Percentiles rank a stretch among this genome's conserved stretches.
Evolutionary conservation across 2,797 vertebrate genomes (phyloP).

Genomic region (Rhynchonycteris naso): DNA sequence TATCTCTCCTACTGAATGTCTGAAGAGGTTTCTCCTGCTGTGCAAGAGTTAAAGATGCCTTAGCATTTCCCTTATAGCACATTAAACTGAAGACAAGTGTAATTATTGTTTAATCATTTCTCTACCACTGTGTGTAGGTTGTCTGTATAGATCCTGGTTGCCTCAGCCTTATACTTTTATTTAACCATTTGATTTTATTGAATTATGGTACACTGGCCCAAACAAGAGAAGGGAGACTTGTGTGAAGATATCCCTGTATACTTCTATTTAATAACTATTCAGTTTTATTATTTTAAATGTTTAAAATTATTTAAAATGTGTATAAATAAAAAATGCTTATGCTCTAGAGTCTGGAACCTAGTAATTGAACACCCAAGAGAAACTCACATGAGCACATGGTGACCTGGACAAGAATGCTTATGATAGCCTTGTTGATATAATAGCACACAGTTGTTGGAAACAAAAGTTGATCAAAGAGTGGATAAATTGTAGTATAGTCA

Average conservation of each 20-base stretch:
- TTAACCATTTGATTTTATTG: conserved; percentile 30
- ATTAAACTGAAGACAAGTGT: not conserved
- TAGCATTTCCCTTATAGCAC: not conserved
- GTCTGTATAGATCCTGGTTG: not conserved
- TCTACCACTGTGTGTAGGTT: not conserved
- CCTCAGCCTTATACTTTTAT: not conserved
- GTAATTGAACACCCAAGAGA: not conserved
- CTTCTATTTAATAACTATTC: conserved; percentile 13
- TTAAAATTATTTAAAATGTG: not conserved
- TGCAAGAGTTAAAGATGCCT: not conserved
- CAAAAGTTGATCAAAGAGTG: not conserved
- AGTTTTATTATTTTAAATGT: conserved; percentile 48
- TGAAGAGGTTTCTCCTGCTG: conserved; percentile 3
- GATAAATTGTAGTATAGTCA: not conserved
- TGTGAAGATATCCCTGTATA: conserved; percentile 6
- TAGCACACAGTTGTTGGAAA: not conserved
- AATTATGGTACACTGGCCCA: not conserved
- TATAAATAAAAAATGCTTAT: conserved; percentile 3
- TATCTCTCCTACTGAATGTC: not conserved
- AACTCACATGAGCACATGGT: not conserved
- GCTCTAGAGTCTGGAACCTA: conserved; percentile 10
- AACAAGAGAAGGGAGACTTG: conserved; percentile 15
- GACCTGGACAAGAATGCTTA: not conserved
- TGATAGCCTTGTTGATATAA: not conserved
- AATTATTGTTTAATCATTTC: not conserved